These are phyloP conservation scores for Eptatretus burgeri DNA, from an alignment of 2,113 vertebrate genomes.

Conservation along the genomic window DNA sequence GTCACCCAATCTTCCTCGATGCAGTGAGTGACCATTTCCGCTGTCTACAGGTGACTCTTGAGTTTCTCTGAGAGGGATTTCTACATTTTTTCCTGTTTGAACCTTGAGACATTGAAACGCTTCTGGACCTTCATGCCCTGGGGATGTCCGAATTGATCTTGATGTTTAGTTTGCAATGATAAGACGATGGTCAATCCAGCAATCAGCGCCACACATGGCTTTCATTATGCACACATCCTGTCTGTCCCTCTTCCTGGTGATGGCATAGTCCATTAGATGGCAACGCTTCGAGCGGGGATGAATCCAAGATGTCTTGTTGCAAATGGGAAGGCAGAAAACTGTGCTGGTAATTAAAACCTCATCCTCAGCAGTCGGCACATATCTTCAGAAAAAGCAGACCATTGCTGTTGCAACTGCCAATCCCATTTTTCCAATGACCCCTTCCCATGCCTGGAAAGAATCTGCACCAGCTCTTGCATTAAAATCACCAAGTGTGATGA, in stretches of 20 bases:
- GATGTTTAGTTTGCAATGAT: not conserved
- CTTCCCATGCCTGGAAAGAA: not conserved
- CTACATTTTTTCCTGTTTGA: not conserved
- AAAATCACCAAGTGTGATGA: not conserved
- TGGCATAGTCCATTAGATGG: not conserved
- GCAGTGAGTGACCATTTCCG: not conserved
- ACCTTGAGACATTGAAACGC: not conserved
- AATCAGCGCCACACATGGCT: not conserved
- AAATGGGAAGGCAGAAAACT: no score
- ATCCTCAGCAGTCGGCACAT: no score
- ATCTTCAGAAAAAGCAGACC: not conserved
- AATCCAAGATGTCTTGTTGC: no score
- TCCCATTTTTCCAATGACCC: not conserved
- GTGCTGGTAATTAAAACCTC: no score
- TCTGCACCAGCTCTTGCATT: not conserved
- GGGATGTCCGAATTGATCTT: not conserved
- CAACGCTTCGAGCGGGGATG: not conserved
- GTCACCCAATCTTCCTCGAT: not conserved
- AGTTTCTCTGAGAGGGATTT: not conserved
- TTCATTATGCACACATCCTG: not conserved
- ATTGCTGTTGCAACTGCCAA: constrained; percentile 1
- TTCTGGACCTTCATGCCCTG: not conserved
- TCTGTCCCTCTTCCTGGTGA: not conserved
- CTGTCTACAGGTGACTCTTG: not conserved
- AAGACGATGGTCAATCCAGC: not conserved